Conservation (phyloP, 92 coral and sea anemone species). For the Parazoanthus swiftii region DNA sequence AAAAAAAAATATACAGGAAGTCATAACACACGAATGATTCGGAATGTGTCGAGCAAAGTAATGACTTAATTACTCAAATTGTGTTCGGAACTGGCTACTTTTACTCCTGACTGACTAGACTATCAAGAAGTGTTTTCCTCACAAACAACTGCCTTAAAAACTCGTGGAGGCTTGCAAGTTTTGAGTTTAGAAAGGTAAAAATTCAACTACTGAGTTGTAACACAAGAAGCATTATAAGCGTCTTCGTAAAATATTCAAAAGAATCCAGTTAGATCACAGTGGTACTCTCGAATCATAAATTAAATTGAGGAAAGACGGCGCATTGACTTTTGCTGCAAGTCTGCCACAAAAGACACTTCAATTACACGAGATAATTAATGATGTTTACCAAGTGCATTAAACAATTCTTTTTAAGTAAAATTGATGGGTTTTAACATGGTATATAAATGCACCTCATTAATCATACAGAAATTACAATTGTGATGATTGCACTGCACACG, state of each 20-base stretch:
- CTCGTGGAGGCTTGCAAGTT: background rate
- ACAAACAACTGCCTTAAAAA: background rate
- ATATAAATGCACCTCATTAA: constrained; percentile 43
- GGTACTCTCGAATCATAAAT: background rate
- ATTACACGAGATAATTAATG: constrained; percentile 40
- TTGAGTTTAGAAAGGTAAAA: background rate
- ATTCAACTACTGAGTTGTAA: background rate
- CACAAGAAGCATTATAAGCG: background rate
- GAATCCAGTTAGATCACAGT: background rate
- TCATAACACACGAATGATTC: background rate
- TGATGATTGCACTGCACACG: constrained; percentile 23
- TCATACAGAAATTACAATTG: constrained; percentile 15
- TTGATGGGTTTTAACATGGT: constrained; percentile 41
- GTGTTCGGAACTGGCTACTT: background rate
- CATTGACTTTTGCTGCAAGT: background rate
- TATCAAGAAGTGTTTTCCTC: constrained; percentile 7
- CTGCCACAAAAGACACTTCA: constrained; percentile 31
- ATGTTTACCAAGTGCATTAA: constrained; percentile 43
- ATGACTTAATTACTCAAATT: constrained; percentile 22
- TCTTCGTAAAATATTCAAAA: constrained; percentile 2
- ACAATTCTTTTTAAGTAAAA: constrained; percentile 37
- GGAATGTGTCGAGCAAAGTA: background rate
- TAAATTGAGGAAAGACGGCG: background rate
- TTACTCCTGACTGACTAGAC: background rate
- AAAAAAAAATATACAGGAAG: constrained; percentile 18